These are phyloP conservation scores for Caracal caracal DNA, from an alignment of 2,113 vertebrate genomes.

Conservation along the genomic window DNA sequence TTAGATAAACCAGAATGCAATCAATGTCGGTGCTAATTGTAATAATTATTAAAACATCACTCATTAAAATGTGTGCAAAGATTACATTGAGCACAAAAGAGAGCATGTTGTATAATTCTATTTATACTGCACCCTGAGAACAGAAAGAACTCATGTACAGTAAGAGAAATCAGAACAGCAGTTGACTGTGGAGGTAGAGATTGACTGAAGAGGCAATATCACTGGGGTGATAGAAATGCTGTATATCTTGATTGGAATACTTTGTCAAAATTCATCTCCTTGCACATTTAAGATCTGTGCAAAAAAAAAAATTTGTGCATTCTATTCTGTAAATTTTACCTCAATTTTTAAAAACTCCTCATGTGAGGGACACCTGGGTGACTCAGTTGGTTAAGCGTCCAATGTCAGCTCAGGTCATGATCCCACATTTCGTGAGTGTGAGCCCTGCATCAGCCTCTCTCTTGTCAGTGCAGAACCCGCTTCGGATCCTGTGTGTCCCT, in stretches of 20 bases:
- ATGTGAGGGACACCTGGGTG: not conserved
- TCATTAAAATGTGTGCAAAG: constrained; percentile 23
- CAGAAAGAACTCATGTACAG: not conserved
- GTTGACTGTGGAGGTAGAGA: not conserved
- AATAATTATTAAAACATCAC: not conserved
- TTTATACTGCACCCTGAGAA: not conserved
- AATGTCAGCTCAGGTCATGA: not conserved
- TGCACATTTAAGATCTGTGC: not conserved
- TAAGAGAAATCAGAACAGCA: not conserved
- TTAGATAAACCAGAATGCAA: not conserved
- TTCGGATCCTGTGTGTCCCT: not conserved
- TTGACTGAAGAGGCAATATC: not conserved
- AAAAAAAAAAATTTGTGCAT: not conserved
- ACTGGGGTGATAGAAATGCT: not conserved
- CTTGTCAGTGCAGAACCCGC: no score
- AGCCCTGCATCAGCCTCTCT: no score
- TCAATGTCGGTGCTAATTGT: not conserved
- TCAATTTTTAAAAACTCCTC: not conserved
- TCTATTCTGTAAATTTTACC: not conserved
- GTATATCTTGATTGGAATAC: not conserved
- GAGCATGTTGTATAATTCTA: not conserved
- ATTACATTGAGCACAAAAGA: not conserved
- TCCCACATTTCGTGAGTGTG: not conserved
- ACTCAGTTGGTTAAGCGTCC: not conserved
- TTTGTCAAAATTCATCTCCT: not conserved